Base-by-base conservation (phyloP, 2,113 vertebrate species). In the Narcine bancroftii region DNA sequence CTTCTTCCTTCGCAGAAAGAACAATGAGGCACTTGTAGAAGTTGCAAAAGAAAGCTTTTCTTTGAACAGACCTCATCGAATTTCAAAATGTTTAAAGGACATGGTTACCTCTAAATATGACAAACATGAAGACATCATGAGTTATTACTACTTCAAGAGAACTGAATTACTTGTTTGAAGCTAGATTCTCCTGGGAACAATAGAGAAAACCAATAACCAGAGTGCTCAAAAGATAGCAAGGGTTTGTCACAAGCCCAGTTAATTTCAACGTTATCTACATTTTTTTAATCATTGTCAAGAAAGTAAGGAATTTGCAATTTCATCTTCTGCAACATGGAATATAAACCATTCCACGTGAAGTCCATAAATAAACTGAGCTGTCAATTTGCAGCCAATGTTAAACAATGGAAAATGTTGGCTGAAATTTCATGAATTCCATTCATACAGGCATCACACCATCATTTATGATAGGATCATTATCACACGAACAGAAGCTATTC, bases 201-300 rank as follows among this genome's bases (percentile, higher is more conserved):
- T 91, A 13, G 89, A 91, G 63, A 39, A 69, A 91, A 91, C 26
- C 65, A 69, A 69, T 91, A 69, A 91, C 39, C 13, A 42, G n/a
- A 69, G 63, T 24, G 21, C 56, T 66, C 60, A 36, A 65, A 42
- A 69, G 26, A 47, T 47, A 45, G 39, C 21, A 5, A 45, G 24
- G 26, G 29, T 39, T 33, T 69, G 63, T n/a, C 26, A 45, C 65
- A 69, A 69, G 66, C 47, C 39, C 39, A 91, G 42, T 91, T 69
- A 91, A 69, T 69, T 45, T 69, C 19, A 85, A 33, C 9, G 33
- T 45, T 69, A 19, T 45, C 36, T 63, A 65, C 36, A 29, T 69
- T 89, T 60, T 36, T 91, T 69, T 45, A 60, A 42, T 69, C 89
- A 47, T 69, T 69, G 65, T 69, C 21, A 91, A 91, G 10, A 91